phyloP scores from a whole-genome alignment of 37 sponge, comb jelly and placozoan genomes.

The Ianthella basta region DNA sequence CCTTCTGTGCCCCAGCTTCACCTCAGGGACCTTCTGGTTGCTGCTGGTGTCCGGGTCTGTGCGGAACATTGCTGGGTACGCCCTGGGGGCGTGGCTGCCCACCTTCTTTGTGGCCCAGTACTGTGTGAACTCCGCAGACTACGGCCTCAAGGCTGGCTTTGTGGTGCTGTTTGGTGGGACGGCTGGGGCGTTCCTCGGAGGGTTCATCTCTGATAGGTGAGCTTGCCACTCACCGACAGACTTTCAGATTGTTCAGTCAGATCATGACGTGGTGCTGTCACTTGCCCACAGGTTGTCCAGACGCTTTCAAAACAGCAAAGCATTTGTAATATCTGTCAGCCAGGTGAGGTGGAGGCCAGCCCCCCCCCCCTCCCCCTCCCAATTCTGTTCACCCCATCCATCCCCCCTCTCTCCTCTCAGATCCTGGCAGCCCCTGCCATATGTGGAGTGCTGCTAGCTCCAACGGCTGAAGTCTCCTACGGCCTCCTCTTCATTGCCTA shows the following conservation, averaged over 20 bases:
- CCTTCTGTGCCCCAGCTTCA: constrained; percentile 42
- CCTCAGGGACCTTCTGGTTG: constrained; percentile 61
- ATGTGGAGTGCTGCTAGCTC: constrained; percentile 67
- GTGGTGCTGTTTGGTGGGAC: constrained; percentile 84
- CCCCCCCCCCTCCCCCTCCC: neutral
- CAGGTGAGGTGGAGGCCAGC: constrained; percentile 14
- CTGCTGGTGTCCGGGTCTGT: constrained; percentile 81
- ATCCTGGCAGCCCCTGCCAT: constrained; percentile 78
- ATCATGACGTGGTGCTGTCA: too few relatives aligned
- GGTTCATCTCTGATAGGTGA: constrained; percentile 80
- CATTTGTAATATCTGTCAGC: constrained; percentile 24
- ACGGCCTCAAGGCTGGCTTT: constrained; percentile 68
- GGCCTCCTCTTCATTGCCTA: constrained; percentile 83
- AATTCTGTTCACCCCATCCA: neutral
- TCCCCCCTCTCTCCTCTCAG: constrained; percentile 19
- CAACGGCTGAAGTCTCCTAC: constrained; percentile 66
- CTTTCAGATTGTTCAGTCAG: too few relatives aligned
- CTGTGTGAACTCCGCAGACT: constrained; percentile 50
- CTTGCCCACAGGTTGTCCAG: neutral
- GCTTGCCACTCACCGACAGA: neutral
- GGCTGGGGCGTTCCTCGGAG: constrained; percentile 77
- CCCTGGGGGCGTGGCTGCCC: constrained; percentile 86
- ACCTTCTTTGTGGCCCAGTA: constrained; percentile 67
- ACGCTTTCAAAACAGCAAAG: constrained; percentile 6
- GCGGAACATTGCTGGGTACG: constrained; percentile 88